These are phyloP conservation scores for Notiomystis cincta DNA, from an alignment of 2,113 vertebrate species.

Conservation along the genomic window DNA sequence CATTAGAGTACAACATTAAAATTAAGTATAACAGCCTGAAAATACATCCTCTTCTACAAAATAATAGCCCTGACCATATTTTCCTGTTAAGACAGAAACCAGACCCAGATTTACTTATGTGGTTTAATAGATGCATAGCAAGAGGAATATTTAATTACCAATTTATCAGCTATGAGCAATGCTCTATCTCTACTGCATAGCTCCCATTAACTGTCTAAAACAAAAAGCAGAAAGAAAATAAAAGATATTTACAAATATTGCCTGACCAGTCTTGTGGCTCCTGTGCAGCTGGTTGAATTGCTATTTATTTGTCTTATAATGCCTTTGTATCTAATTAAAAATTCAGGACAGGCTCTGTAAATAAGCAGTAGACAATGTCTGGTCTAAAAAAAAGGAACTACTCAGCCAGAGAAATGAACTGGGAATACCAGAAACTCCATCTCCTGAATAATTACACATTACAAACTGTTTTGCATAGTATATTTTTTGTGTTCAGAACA, in stretches of 20 bases:
- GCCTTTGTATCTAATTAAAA: not conserved
- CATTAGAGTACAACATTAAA: not conserved
- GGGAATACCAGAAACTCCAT: not conserved
- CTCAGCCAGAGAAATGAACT: not conserved
- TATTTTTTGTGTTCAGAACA: not conserved
- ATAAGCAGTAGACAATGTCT: not conserved
- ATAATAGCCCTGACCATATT: not conserved
- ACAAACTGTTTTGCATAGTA: not conserved
- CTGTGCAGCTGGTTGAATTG: not conserved
- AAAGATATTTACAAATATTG: not conserved
- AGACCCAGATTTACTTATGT: not conserved
- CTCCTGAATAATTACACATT: not conserved
- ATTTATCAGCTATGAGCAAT: not conserved
- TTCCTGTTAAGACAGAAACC: not conserved
- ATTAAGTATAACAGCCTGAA: not conserved
- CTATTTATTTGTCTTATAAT: not conserved
- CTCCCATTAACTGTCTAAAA: not conserved
- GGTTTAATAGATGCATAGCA: not conserved
- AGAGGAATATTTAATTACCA: slow-evolving; percentile 15
- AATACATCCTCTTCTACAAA: not conserved
- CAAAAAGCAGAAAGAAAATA: not conserved
- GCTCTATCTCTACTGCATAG: not conserved
- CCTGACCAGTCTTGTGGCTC: not conserved
- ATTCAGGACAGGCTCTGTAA: not conserved
- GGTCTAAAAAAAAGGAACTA: not conserved